Conservation (phyloP, 2,113 vertebrate species). For the Hippocampus comes region DNA sequence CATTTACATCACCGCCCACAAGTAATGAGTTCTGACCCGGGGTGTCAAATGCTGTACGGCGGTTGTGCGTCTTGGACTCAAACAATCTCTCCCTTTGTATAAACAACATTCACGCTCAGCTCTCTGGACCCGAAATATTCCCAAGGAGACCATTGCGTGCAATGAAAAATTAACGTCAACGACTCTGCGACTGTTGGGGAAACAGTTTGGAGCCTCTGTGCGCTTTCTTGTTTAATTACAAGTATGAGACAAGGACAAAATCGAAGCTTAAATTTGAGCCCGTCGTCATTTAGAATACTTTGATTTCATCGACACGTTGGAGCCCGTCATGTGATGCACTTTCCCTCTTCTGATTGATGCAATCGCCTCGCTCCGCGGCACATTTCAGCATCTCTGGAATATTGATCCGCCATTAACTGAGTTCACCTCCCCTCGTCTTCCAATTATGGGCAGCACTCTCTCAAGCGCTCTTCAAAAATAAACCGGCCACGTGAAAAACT, state of each 20-base stretch:
- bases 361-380: slow-evolving; percentile 26
- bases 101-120: slow-evolving; percentile 25
- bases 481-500: slow-evolving; percentile 28
- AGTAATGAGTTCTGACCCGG: slow-evolving; percentile 51
- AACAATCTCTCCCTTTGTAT: slow-evolving; percentile 13
- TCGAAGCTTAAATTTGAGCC: neutral
- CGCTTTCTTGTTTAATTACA: slow-evolving; percentile 4
- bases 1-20: slow-evolving; percentile 30
- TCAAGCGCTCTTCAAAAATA: slow-evolving; percentile 48
- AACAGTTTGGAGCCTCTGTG: neutral
- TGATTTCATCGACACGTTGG: slow-evolving; percentile 5
- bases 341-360: slow-evolving; percentile 24
- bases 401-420: slow-evolving; percentile 51
- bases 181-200: neutral
- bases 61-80: slow-evolving; percentile 32
- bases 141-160: slow-evolving; percentile 8
- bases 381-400: slow-evolving; percentile 41
- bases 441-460: slow-evolving; percentile 51
- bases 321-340: slow-evolving; percentile 22
- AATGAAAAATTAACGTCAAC: slow-evolving; percentile 17
- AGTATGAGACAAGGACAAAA: neutral
- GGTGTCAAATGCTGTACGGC: slow-evolving; percentile 38
- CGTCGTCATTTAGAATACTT: neutral
- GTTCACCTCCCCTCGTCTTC: slow-evolving; percentile 51
- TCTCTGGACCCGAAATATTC: slow-evolving; percentile 20